A percentile compares a stretch with the other conserved stretches of the same genome.
These are phyloP conservation scores for Oryzias dopingdopingensis DNA, from an alignment of 2,797 vertebrate genomes.

Conservation along the genomic window DNA sequence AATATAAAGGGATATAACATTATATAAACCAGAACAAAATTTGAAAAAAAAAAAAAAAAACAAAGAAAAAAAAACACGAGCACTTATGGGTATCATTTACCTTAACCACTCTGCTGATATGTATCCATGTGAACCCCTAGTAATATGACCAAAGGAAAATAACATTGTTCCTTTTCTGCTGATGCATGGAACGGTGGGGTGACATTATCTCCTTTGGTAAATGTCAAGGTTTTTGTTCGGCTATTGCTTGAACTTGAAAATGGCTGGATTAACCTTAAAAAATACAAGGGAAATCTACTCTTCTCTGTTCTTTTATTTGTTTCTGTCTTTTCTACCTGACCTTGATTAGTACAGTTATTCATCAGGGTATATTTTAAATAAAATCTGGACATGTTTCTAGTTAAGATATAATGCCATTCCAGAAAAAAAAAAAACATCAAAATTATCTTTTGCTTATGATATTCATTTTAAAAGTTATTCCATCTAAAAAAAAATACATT, in stretches of 20 bases:
- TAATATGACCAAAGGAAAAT: neutral
- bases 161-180: conserved; percentile 1
- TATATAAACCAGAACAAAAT: too few species aligned
- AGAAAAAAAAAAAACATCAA: too few species aligned
- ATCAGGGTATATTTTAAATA: too few species aligned
- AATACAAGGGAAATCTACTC: neutral
- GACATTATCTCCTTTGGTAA: conserved; percentile 10
- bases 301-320: neutral
- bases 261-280: neutral
- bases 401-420: neutral
- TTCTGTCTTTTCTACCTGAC: neutral
- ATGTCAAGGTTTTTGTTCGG: conserved; percentile 16
- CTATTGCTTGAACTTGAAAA: conserved; percentile 12
- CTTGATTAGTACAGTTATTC: neutral
- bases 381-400: neutral
- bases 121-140: neutral
- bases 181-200: conserved; percentile 2
- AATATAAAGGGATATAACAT: too few species aligned
- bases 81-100: too few species aligned
- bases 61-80: too few species aligned
- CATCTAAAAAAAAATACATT: too few species aligned
- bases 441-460: too few species aligned
- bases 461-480: too few species aligned
- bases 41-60: too few species aligned
- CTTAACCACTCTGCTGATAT: too few species aligned